These are phyloP conservation scores for Sinocyclocheilus anshuiensis DNA, from an alignment of 2,113 vertebrate species.

Conservation along the genomic window DNA sequence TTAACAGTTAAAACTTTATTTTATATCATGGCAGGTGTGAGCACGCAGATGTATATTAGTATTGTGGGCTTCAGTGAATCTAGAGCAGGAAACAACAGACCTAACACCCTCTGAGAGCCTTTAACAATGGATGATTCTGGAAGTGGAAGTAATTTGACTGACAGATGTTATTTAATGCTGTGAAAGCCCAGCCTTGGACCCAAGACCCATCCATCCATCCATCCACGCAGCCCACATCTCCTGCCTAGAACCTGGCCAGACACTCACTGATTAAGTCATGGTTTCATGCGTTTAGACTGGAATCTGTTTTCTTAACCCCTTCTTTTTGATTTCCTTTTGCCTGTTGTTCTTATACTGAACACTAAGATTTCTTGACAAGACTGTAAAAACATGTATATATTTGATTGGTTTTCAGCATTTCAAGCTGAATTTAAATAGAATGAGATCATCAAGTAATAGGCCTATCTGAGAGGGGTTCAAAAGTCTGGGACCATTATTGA, in stretches of 20 bases:
- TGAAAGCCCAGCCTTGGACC: not conserved
- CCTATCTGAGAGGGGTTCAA: not conserved
- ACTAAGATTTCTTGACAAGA: not conserved
- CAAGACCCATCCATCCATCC: constrained; percentile 9
- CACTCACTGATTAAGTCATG: constrained; percentile 10
- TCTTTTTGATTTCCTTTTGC: not conserved
- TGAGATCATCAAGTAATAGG: not conserved
- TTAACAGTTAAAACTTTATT: not conserved
- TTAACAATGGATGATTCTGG: not conserved
- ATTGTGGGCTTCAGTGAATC: not conserved
- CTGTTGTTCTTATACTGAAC: not conserved
- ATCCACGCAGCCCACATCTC: constrained; percentile 21
- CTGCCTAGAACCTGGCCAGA: not conserved
- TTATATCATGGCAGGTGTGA: constrained; percentile 11
- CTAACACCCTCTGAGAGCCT: not conserved
- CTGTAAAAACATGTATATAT: not conserved
- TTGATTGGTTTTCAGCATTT: not conserved
- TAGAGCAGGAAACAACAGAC: not conserved
- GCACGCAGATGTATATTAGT: not conserved
- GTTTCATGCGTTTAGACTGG: not conserved
- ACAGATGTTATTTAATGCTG: constrained; percentile 22
- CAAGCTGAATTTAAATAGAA: not conserved
- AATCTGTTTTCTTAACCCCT: constrained; percentile 24
- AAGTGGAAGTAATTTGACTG: constrained; percentile 8
- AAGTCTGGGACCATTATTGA: not conserved